A percentile compares a stretch with the other conserved stretches of the same genome.
phyloP scores from a whole-genome alignment of 2,888 invertebrate species.

The Strigamia transsilvanica region DNA sequence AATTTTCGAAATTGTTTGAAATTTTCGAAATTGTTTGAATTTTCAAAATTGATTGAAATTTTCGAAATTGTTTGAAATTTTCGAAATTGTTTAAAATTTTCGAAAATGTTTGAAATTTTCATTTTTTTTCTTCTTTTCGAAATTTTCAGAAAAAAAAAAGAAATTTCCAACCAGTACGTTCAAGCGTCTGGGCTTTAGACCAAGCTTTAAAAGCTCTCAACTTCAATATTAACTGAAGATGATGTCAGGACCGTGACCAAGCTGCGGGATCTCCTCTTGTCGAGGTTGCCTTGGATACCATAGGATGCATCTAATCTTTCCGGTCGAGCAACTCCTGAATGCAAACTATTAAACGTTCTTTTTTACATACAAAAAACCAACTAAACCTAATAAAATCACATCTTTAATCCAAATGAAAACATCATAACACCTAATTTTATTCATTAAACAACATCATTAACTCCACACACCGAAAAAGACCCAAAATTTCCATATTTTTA shows the following conservation, averaged over 20 bases:
- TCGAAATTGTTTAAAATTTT: no score
- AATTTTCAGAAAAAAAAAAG: not conserved
- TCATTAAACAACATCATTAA: not conserved
- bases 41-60: no score
- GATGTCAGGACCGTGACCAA: not conserved
- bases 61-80: no score
- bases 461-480: not conserved
- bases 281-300: not conserved
- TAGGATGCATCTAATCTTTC: constrained; percentile 4
- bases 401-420: no score
- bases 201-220: not conserved
- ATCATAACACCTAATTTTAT: not conserved
- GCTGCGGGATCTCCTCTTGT: not conserved
- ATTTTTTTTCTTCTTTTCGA: no score
- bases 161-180: not conserved
- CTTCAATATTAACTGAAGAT: constrained; percentile 3
- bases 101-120: no score
- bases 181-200: not conserved
- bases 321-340: not conserved
- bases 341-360: not conserved
- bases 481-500: not conserved
- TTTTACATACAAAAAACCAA: not conserved
- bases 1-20: no score
- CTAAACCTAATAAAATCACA: not conserved
- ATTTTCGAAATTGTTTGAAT: no score